A percentile compares a stretch with the other conserved stretches of the same genome.
phyloP scores from a whole-genome alignment of 2,113 vertebrate genomes.

The Anolis sagrei region DNA sequence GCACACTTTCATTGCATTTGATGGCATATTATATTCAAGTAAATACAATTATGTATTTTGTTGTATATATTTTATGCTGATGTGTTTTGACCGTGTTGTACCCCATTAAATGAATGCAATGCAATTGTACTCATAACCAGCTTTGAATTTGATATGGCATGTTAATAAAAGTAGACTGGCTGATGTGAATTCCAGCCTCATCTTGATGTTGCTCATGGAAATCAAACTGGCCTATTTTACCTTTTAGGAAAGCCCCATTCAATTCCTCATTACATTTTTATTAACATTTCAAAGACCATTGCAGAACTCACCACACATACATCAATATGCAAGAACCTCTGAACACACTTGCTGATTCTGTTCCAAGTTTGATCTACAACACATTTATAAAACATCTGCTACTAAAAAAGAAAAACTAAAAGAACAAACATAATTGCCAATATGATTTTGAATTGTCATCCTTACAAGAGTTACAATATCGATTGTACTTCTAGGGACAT shows the following conservation, averaged over 20 bases:
- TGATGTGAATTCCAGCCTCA: not conserved
- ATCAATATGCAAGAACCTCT: not conserved
- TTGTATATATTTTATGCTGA: no score
- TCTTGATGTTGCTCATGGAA: not conserved
- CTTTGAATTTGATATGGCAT: not conserved
- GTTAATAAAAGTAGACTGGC: not conserved
- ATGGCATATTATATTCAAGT: no score
- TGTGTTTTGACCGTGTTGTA: no score
- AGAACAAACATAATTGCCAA: not conserved
- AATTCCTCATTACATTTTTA: not conserved
- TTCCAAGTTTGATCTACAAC: not conserved
- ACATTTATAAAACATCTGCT: not conserved
- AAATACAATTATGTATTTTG: no score
- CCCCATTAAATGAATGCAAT: no score
- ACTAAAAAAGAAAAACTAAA: not conserved
- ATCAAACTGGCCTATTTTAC: not conserved
- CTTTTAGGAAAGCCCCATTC: not conserved
- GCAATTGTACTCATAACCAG: no score
- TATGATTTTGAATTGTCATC: not conserved
- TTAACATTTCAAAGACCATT: not conserved
- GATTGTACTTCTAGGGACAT: not conserved
- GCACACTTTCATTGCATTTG: no score
- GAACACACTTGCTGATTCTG: not conserved
- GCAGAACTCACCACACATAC: not conserved
- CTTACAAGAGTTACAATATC: not conserved